A percentile compares a stretch with the other conserved stretches of the same genome.
These are phyloP conservation scores for Drosophila rhopaloa DNA, from an alignment of 1,140 invertebrate genomes.

Conservation along the genomic window DNA sequence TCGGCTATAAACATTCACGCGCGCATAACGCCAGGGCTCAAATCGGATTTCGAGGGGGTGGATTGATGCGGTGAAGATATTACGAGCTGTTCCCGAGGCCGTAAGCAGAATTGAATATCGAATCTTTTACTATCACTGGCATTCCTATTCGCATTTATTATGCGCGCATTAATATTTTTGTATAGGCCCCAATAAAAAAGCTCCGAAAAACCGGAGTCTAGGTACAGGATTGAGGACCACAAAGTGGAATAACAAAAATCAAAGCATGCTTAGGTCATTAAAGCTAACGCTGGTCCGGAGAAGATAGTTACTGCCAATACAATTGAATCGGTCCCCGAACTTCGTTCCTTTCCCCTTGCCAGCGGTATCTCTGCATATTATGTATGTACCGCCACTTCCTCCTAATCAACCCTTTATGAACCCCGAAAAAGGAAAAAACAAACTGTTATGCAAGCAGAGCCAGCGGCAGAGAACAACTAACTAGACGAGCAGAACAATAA, in stretches of 20 bases:
- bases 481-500: slow-evolving; percentile 63
- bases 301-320: slow-evolving; percentile 47
- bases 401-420: slow-evolving; percentile 79
- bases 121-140: slow-evolving; percentile 43
- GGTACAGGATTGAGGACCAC: slow-evolving; percentile 24
- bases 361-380: neutral
- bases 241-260: slow-evolving; percentile 76
- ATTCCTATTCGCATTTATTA: slow-evolving; percentile 33
- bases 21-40: slow-evolving; percentile 24
- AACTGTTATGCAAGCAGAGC: slow-evolving; percentile 5
- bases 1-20: slow-evolving; percentile 34
- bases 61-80: neutral
- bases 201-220: neutral
- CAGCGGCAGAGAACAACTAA: slow-evolving; percentile 6
- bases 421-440: slow-evolving; percentile 61
- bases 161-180: slow-evolving; percentile 71
- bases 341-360: neutral
- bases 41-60: slow-evolving; percentile 10
- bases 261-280: slow-evolving; percentile 77
- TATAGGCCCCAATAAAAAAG: slow-evolving; percentile 74
- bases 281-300: slow-evolving; percentile 42
- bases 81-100: slow-evolving; percentile 25
- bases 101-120: slow-evolving; percentile 55
- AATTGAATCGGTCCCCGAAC: slow-evolving; percentile 29
- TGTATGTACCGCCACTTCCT: slow-evolving; percentile 45